Evolutionary conservation across 2,113 vertebrate genomes (phyloP).

Genomic region (Oplegnathus fasciatus): DNA sequence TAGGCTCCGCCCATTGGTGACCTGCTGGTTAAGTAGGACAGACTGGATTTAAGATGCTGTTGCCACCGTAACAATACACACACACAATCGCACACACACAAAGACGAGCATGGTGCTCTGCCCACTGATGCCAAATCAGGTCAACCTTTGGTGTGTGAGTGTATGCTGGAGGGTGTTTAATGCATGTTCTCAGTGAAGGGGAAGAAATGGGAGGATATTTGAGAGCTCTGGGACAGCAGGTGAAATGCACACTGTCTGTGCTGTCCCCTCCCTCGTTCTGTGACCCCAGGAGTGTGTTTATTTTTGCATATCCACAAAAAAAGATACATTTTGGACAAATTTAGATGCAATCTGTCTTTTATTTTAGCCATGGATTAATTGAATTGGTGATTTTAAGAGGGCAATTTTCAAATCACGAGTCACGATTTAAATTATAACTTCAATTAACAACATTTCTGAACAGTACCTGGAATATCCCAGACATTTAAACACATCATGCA

Average conservation of each 20-base stretch:
- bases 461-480: no score
- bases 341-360: neutral
- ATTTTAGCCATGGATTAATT: neutral
- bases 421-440: neutral
- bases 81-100: slow-evolving; percentile 33
- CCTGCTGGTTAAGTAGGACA: slow-evolving; percentile 76
- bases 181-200: slow-evolving; percentile 67
- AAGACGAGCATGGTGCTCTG: slow-evolving; percentile 18
- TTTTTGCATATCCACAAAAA: slow-evolving; percentile 17
- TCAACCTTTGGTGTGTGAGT: slow-evolving; percentile 51
- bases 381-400: neutral
- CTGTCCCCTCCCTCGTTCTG: slow-evolving; percentile 1
- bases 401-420: neutral
- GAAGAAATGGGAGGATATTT: slow-evolving; percentile 62
- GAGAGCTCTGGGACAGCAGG: slow-evolving; percentile 58
- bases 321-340: neutral
- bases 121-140: slow-evolving; percentile 64
- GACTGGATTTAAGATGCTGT: slow-evolving; percentile 75
- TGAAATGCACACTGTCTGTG: slow-evolving; percentile 59
- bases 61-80: slow-evolving; percentile 62
- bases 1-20: slow-evolving; percentile 57
- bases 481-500: no score
- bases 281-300: slow-evolving; percentile 23
- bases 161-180: slow-evolving; percentile 53
- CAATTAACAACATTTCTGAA: neutral